Percentiles rank a stretch among this genome's conserved stretches.
These are phyloP conservation scores for Nomada ferruginata DNA, from an alignment of 2,888 invertebrate genomes.

Conservation along the genomic window DNA sequence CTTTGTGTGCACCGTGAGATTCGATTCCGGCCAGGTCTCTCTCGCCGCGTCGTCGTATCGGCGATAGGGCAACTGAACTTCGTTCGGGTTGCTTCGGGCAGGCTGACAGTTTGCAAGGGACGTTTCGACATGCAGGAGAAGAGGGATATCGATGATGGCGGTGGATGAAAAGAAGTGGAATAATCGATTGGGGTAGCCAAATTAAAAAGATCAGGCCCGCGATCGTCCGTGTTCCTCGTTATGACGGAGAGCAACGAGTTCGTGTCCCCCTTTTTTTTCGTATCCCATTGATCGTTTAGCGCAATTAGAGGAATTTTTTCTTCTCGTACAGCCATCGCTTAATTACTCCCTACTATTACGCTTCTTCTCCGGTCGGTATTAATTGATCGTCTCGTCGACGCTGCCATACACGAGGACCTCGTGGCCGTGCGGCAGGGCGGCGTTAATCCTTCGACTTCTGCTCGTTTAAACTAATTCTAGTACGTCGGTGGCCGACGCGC, in stretches of 20 bases:
- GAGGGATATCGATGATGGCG: neutral
- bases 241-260: conserved; percentile 14
- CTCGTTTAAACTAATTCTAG: conserved; percentile 52
- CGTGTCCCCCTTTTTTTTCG: neutral
- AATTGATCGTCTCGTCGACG: conserved; percentile 53
- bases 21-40: neutral
- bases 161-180: neutral
- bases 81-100: neutral
- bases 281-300: conserved; percentile 3
- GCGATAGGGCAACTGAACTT: neutral
- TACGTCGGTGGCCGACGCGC: conserved; percentile 27
- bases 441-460: conserved; percentile 32
- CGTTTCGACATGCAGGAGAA: neutral
- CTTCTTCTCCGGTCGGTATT: conserved; percentile 15
- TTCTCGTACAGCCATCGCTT: conserved; percentile 20
- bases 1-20: neutral
- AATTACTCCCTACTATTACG: conserved; percentile 33
- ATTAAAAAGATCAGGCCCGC: conserved; percentile 22
- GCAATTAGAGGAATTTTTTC: conserved; percentile 47
- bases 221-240: conserved; percentile 28
- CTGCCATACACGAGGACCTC: conserved; percentile 15
- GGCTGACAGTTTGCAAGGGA: neutral
- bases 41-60: neutral
- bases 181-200: conserved; percentile 11
- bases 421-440: conserved; percentile 3